Conservation (phyloP, 2,797 vertebrate genomes). For the Crossoptilon crossoptilon region DNA sequence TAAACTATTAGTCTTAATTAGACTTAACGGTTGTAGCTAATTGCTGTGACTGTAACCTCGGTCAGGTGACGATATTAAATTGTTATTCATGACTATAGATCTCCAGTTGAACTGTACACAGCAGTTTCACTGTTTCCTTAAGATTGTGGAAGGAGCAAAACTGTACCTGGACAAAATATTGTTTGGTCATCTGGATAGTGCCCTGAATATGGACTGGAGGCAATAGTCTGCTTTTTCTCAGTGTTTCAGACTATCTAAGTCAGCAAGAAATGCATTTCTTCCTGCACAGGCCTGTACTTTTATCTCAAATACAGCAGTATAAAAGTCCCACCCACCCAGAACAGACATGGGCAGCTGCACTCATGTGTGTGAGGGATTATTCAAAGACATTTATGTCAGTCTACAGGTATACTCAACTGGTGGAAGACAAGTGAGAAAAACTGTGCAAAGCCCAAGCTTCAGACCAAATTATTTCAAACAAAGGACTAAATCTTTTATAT, state of each 20-base stretch:
- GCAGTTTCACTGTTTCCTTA: not conserved
- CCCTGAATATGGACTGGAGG: not conserved
- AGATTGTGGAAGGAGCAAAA: not conserved
- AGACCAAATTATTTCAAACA: not conserved
- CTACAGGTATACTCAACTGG: not conserved
- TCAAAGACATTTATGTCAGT: not conserved
- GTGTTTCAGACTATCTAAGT: not conserved
- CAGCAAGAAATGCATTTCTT: not conserved
- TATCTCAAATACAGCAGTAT: not conserved
- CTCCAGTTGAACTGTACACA: not conserved
- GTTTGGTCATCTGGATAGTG: not conserved
- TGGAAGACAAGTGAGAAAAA: not conserved
- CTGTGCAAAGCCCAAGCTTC: not conserved
- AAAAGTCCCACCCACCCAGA: not conserved
- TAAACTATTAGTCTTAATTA: slow-evolving; percentile 52
- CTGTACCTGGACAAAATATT: not conserved
- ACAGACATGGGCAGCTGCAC: not conserved
- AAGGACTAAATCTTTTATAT: not conserved
- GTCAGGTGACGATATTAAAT: slow-evolving; percentile 2
- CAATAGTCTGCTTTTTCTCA: not conserved
- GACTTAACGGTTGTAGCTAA: slow-evolving; percentile 26
- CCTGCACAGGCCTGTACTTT: not conserved
- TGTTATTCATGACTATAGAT: not conserved
- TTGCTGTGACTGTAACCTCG: slow-evolving; percentile 19
- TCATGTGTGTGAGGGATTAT: not conserved